Evolutionary conservation across 1,140 invertebrate genomes (phyloP).

Genomic region (Zaprionus capensis): DNA sequence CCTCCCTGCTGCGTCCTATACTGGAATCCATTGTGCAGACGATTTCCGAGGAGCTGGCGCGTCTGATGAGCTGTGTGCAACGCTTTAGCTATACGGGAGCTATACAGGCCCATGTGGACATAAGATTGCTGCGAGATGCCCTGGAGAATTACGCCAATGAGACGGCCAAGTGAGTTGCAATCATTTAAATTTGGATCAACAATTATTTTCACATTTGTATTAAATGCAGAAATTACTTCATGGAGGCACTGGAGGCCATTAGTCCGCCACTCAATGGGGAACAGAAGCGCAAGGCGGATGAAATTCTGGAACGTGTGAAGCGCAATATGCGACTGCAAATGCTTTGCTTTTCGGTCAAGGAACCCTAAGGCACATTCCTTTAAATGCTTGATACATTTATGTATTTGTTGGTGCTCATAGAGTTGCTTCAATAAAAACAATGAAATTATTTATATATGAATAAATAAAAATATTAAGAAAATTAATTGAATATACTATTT

Average conservation of each 20-base stretch:
- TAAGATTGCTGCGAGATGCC: constrained; percentile 73
- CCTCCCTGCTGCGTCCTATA: constrained; percentile 90
- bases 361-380: constrained; percentile 62
- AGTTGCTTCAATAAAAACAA: constrained; percentile 3
- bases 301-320: constrained; percentile 80
- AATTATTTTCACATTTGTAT: not conserved
- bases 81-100: constrained; percentile 79
- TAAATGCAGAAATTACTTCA: constrained; percentile 72
- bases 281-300: constrained; percentile 77
- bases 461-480: not conserved
- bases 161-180: constrained; percentile 70
- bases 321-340: constrained; percentile 83
- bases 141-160: constrained; percentile 80
- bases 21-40: constrained; percentile 94
- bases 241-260: constrained; percentile 83
- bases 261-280: constrained; percentile 73
- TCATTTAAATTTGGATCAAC: not conserved
- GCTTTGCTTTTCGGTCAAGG: constrained; percentile 80
- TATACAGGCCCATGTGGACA: constrained; percentile 81
- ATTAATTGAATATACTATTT: too few species aligned
- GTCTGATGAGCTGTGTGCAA: constrained; percentile 91
- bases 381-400: constrained; percentile 5
- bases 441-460: not conserved
- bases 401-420: not conserved
- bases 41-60: constrained; percentile 94